phyloP scores from a whole-genome alignment of 1,140 invertebrate species.

The Melanaphis sacchari region DNA sequence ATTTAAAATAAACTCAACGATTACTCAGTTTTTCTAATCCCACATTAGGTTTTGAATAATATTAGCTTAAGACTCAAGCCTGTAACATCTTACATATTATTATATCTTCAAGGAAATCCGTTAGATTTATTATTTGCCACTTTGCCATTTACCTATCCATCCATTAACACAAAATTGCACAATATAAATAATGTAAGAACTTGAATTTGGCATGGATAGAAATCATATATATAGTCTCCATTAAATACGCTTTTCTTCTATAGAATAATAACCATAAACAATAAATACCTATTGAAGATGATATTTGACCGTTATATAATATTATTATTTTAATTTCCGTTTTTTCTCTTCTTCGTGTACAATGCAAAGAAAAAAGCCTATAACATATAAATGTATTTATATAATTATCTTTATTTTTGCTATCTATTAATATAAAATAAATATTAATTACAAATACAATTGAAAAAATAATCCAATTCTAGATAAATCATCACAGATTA shows the following conservation, averaged over 20 bases:
- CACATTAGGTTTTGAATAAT: not conserved
- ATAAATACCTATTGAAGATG: not conserved
- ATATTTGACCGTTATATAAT: not conserved
- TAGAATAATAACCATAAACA: not conserved
- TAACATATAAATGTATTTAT: not conserved
- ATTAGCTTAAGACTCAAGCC: not conserved
- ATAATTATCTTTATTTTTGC: not conserved
- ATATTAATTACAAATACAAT: not conserved
- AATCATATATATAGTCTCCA: not conserved
- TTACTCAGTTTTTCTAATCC: not conserved
- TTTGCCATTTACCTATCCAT: not conserved
- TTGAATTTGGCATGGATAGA: not conserved
- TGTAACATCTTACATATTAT: not conserved
- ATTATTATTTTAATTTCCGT: not conserved
- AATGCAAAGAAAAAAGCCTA: not conserved
- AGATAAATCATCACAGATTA: not conserved
- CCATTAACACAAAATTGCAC: not conserved
- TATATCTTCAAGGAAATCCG: not conserved
- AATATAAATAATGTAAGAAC: not conserved
- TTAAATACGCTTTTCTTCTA: not conserved
- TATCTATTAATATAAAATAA: not conserved
- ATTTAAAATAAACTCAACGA: not conserved
- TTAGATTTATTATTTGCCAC: not conserved
- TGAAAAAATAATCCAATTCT: not conserved
- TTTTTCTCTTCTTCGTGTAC: not conserved